phyloP scores from a whole-genome alignment of 2,113 vertebrate genomes.

The Xenopus borealis region DNA sequence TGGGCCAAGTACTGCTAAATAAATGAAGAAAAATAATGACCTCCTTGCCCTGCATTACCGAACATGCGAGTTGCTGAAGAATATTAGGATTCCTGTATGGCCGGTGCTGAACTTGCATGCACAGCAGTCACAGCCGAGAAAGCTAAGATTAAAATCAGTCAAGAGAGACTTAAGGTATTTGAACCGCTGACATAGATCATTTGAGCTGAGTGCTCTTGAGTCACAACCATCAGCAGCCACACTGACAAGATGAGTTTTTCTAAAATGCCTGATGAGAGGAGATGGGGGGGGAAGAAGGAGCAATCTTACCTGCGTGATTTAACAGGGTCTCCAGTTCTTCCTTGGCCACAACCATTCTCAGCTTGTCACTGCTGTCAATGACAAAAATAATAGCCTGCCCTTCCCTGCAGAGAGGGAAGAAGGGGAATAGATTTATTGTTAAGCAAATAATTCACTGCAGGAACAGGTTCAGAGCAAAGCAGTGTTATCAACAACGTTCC shows the following conservation, averaged over 20 bases:
- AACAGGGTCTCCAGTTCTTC: constrained; percentile 95
- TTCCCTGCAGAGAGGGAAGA: constrained; percentile 71
- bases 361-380: constrained; percentile 93
- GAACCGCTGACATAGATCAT: constrained; percentile 44
- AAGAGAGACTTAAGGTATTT: constrained; percentile 36
- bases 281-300: constrained; percentile 29
- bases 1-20: too few relatives aligned
- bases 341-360: constrained; percentile 98
- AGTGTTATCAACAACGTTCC: background rate
- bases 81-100: background rate
- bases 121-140: constrained; percentile 29
- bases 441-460: constrained; percentile 8
- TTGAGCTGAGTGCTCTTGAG: constrained; percentile 44
- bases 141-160: constrained; percentile 38
- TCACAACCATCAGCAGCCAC: constrained; percentile 14
- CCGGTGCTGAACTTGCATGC: background rate
- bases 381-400: constrained; percentile 98
- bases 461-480: constrained; percentile 18
- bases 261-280: constrained; percentile 45
- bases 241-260: constrained; percentile 35
- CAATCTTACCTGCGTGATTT: constrained; percentile 86
- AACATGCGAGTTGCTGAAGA: background rate
- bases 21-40: too few relatives aligned
- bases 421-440: constrained; percentile 28
- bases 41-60: background rate